Evolutionary conservation across 2,113 vertebrate genomes (phyloP), one percentile per base, ranked within the genome.

Genomic region (Myodes glareolus): DNA sequence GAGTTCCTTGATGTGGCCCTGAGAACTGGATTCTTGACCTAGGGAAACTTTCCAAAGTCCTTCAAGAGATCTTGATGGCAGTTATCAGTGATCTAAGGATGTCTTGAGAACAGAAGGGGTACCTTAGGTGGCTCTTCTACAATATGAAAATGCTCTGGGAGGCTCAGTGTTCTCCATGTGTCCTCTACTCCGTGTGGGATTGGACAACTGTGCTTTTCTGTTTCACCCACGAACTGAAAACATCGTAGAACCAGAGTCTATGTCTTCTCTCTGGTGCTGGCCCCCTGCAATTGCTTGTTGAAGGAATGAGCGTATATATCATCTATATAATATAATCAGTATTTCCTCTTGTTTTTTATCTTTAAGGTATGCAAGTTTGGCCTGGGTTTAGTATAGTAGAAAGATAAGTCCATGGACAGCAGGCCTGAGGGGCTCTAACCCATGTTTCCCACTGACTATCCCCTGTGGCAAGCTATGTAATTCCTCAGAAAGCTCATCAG

Each of bases 1-100:
- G 97, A 98, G 97, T 94, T 47, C 1, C 77, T 96, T 14, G 78
- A 80, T 86, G 11, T 73, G 39, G 78, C 68, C 73, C 77, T 70
- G n/a, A 76, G 76, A 86, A 16, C 72, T 88, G 80, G 75, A 9
- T 70, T 97, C 58, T 63, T 67, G 13, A 42, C 14, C 39, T 17
- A 12, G 70, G 61, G 75, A 94, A 65, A 65, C 63, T 94, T 21
- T 19, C 52, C 55, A 45, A 87, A 85, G 31, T 58, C 88, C 23
- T 45, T 7, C 8, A 23, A 88, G 87, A 88, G 27, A 65, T 45
- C 23, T 90, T 63, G 85, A 5, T 1, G 75, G 67, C 12, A 61
- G 45, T 33, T 45, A 78, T 93, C 84, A 2, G 63, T 93, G 87
- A 87, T 16, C 61, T 45, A 47, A 45, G 39, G 47, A 0, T 29